These are phyloP conservation scores for Upupa epops DNA, from an alignment of 2,113 vertebrate genomes.

Conservation along the genomic window DNA sequence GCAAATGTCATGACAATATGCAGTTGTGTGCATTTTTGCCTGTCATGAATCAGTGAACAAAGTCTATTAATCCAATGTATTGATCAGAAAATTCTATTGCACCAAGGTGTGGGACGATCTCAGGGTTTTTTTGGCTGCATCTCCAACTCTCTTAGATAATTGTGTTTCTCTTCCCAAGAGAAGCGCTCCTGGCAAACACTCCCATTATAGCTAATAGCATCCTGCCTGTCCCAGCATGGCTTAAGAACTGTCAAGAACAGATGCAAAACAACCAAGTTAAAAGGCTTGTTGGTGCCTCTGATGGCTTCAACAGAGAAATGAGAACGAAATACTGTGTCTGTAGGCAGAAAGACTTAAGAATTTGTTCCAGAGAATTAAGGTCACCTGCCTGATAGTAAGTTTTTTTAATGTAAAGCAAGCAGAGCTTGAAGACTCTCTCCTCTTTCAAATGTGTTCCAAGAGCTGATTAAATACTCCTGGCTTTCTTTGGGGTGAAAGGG, in stretches of 20 bases:
- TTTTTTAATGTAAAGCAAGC: constrained; percentile 74
- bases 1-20: background rate
- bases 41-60: background rate
- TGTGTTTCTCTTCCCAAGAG: background rate
- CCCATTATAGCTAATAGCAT: background rate
- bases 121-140: background rate
- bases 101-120: background rate
- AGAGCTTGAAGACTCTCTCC: constrained; percentile 74
- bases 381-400: constrained; percentile 1
- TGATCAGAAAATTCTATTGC: background rate
- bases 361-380: background rate
- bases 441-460: constrained; percentile 77
- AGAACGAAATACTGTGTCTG: background rate
- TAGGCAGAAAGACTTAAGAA: background rate
- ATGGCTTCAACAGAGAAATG: background rate
- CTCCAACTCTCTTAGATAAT: background rate
- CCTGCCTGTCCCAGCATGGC: background rate
- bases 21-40: background rate
- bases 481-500: constrained; percentile 66
- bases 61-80: background rate
- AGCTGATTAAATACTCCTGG: constrained; percentile 69
- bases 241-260: background rate
- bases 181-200: constrained; percentile 11
- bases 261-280: background rate
- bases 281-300: background rate